Evolutionary conservation across 2,797 vertebrate genomes (phyloP).

Genomic region (Acipenser ruthenus): DNA sequence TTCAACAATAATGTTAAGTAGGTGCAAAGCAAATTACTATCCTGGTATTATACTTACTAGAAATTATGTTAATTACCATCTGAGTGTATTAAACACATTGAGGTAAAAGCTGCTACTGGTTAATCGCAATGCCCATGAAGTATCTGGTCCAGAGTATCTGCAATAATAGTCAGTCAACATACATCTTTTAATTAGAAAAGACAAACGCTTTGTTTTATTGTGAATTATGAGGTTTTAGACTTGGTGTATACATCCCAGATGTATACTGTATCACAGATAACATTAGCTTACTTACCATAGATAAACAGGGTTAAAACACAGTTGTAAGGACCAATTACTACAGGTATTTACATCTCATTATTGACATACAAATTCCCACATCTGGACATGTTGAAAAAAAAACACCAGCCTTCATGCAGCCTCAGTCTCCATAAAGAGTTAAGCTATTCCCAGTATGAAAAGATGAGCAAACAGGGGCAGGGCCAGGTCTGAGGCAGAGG

Average conservation of each 20-base stretch:
- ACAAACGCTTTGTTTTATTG: too few species aligned
- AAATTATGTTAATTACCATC: too few species aligned
- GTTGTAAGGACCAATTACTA: slow-evolving; percentile 10
- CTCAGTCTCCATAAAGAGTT: background rate
- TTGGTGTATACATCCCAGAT: background rate
- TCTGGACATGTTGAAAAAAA: background rate
- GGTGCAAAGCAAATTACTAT: too few species aligned
- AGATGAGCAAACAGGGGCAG: background rate
- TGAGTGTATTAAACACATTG: too few species aligned
- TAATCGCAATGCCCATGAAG: too few species aligned
- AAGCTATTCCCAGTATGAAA: slow-evolving; percentile 1
- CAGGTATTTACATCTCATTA: slow-evolving; percentile 16
- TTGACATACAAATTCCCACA: slow-evolving; percentile 9
- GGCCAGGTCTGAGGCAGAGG: background rate
- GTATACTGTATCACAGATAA: slow-evolving; percentile 8
- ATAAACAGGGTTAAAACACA: slow-evolving; percentile 4
- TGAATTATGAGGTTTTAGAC: too few species aligned
- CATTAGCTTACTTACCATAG: slow-evolving; percentile 9
- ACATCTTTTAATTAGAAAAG: too few species aligned
- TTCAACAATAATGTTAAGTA: too few species aligned
- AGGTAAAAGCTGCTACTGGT: too few species aligned
- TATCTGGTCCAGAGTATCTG: too few species aligned
- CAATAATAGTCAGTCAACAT: too few species aligned
- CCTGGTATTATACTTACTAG: too few species aligned
- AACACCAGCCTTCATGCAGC: background rate